Conservation (phyloP, 2,113 vertebrate genomes). For the Lontra canadensis region DNA sequence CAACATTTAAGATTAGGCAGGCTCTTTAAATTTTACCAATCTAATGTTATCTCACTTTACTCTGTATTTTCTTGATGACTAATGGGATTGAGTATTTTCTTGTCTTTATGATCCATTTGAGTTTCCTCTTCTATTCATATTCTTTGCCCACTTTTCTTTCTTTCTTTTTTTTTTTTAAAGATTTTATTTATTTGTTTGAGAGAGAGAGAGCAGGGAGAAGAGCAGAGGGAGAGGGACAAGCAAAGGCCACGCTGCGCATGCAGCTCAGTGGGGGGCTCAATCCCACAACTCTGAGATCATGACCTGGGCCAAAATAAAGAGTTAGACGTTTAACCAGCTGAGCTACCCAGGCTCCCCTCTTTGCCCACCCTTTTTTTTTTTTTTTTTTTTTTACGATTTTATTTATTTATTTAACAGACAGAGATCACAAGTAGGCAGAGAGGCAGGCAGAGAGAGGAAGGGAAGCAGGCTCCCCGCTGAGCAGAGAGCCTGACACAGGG, state of each 20-base stretch:
- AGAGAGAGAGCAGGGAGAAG: not conserved
- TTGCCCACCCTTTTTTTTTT: not conserved
- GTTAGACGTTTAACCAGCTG: not conserved
- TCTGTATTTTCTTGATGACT: not conserved
- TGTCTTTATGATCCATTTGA: not conserved
- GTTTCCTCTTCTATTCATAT: not conserved
- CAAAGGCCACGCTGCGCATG: not conserved
- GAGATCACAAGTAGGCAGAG: too few species aligned
- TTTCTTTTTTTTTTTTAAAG: not conserved
- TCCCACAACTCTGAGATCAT: not conserved
- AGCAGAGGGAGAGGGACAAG: not conserved
- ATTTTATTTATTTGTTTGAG: not conserved
- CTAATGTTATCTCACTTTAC: not conserved
- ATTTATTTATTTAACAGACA: too few species aligned
- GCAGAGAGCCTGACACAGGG: too few species aligned
- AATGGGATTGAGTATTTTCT: not conserved
- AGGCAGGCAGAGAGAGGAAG: too few species aligned
- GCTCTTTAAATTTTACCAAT: not conserved
- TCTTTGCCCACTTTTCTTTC: not conserved
- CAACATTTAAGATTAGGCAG: not conserved
- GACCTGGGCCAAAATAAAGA: not conserved
- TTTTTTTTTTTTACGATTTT: too few species aligned
- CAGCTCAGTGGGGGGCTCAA: not conserved
- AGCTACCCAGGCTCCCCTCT: not conserved
- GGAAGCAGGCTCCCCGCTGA: too few species aligned